Evolutionary conservation across 2,888 invertebrate species (phyloP).

Genomic region (Ypsolopha sequella): DNA sequence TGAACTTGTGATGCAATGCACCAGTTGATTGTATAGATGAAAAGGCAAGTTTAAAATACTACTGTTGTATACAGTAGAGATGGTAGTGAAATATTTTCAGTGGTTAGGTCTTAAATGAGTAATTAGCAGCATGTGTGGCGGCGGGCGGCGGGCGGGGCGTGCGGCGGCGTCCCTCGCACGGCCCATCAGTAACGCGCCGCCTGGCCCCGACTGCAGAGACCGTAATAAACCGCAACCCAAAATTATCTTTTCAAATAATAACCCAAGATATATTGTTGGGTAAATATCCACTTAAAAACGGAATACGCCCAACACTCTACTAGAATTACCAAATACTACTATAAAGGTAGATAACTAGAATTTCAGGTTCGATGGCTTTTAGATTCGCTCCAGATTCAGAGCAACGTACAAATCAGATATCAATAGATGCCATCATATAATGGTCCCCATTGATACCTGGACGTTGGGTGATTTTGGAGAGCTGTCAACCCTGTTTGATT

Average conservation of each 20-base stretch:
- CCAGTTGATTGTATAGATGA: no score
- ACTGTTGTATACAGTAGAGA: not conserved
- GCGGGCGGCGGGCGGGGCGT: slow-evolving; percentile 13
- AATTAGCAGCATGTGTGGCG: slow-evolving; percentile 56
- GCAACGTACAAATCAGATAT: no score
- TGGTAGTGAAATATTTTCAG: slow-evolving; percentile 2
- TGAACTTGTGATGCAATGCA: no score
- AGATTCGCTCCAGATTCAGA: no score
- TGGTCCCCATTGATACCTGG: no score
- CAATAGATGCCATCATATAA: no score
- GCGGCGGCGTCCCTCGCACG: slow-evolving; percentile 18
- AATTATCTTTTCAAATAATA: slow-evolving; percentile 64
- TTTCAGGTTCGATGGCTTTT: no score
- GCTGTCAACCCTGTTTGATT: no score
- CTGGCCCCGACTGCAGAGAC: slow-evolving; percentile 29
- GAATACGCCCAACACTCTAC: not conserved
- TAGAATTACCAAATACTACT: not conserved
- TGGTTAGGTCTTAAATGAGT: slow-evolving; percentile 30
- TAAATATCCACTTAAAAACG: not conserved
- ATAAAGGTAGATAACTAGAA: no score
- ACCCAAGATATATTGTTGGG: slow-evolving; percentile 16
- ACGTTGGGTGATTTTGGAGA: no score
- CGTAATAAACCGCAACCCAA: slow-evolving; percentile 49
- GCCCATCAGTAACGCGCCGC: slow-evolving; percentile 44
- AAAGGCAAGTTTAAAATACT: no score